These are phyloP conservation scores for Microctenopoma lineatum DNA, from an alignment of 2,797 vertebrate species.

Conservation along the genomic window DNA sequence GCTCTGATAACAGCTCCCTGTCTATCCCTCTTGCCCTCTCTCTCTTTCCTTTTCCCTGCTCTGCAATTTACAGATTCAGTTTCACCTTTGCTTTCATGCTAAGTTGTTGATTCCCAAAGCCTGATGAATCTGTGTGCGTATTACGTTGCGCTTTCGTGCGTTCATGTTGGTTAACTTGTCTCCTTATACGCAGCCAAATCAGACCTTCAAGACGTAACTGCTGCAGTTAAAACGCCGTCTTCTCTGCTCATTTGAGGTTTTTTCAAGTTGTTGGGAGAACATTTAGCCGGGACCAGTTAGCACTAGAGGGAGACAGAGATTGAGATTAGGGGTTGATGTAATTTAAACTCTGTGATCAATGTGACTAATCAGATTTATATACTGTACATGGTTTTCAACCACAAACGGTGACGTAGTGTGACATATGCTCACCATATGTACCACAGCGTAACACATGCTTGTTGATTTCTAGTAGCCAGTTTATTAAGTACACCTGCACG, in stretches of 20 bases:
- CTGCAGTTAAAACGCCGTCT: neutral
- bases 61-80: conserved; percentile 99
- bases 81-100: conserved; percentile 98
- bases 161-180: neutral
- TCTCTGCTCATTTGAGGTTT: neutral
- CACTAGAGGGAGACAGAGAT: conserved; percentile 83
- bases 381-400: too few species aligned
- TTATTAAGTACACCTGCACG: too few species aligned
- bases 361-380: neutral
- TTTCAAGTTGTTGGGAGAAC: neutral
- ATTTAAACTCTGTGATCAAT: conserved; percentile 17
- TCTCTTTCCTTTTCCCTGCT: conserved; percentile 86
- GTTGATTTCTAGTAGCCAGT: too few species aligned
- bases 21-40: conserved; percentile 68
- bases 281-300: conserved; percentile 28
- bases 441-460: too few species aligned
- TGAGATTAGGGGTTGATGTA: conserved; percentile 33
- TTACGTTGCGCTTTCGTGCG: conserved; percentile 47
- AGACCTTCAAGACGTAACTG: neutral
- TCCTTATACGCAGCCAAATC: neutral
- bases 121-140: conserved; percentile 85
- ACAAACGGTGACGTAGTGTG: too few species aligned
- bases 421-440: too few species aligned
- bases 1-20: conserved; percentile 94
- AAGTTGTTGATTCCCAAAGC: conserved; percentile 90